Base-by-base conservation (phyloP, 2,888 invertebrate species). In the Bibio marci region DNA sequence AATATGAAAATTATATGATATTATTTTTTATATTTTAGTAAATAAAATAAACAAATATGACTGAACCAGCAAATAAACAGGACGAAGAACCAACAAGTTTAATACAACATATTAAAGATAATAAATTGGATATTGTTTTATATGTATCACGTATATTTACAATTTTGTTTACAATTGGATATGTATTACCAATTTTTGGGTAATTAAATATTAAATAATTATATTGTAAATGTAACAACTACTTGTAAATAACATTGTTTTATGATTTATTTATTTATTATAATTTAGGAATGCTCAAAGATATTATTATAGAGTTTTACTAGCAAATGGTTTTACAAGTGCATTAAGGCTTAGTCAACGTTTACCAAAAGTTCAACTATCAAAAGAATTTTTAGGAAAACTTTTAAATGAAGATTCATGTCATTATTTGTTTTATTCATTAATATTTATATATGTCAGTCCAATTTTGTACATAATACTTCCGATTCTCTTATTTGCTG, bases 301-400 rank as follows among this genome's bases (percentile, higher is more conserved):
- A 55, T 76, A 80, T 35, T 94, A 91, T 63, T 83, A 85, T 64
- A 88, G 92, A 65, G 88, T 88, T 13, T 66, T 98, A 46, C 70
- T 95, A 47, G 83, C 85, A 38, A 90, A 86, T 67, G 94, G 92
- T 12, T 95, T 95, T 5, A 88, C 88, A 4, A 94, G 90, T 50
- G 94, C 95, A 2, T 69, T 98, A 38, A 71, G 98, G 41, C 69
- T 98, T 48, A 95, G 97, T 64, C 95, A 98, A 62, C 72, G 97
- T 44, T 67, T 97, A 48, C 91, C 92, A 15, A 68, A 75, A 45
- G 80, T 92, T 50, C 71, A 80, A 41, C 66, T 95, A 40, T 82
- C 76, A 26, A 68, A 83, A 44, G 82, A 86, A 58, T 97, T 92
- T 62, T 63, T 95, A 43, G 71, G 75, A 7, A 64, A 72, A 37